Conservation (phyloP, 2,113 vertebrate genomes). For the Calidris pugnax region DNA sequence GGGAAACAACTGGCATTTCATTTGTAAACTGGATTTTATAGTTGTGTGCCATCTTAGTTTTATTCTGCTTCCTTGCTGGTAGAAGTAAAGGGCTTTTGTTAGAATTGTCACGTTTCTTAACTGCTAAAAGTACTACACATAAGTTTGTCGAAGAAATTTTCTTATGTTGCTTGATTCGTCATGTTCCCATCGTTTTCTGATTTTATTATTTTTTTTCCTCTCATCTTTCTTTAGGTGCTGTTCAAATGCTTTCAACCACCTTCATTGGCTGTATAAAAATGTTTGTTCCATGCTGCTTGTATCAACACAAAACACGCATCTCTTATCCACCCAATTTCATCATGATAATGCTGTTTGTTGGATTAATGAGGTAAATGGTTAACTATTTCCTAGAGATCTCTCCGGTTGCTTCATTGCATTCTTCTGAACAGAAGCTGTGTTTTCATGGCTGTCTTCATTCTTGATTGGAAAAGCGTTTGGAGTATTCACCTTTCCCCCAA, state of each 20-base stretch:
- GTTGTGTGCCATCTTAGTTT: background rate
- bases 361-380: constrained; percentile 87
- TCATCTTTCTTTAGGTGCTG: constrained; percentile 77
- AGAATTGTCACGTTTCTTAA: background rate
- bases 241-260: constrained; percentile 97
- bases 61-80: background rate
- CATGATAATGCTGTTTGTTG: constrained; percentile 97
- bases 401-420: background rate
- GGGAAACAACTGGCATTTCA: background rate
- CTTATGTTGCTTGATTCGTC: background rate
- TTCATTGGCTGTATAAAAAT: constrained; percentile 91
- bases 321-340: constrained; percentile 92
- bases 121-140: background rate
- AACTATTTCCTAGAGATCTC: background rate
- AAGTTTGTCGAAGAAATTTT: too few species aligned
- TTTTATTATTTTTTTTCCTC: background rate
- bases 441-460: background rate
- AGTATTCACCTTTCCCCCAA: background rate
- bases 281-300: constrained; percentile 89
- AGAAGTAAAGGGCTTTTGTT: background rate
- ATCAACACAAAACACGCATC: constrained; percentile 88
- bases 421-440: background rate
- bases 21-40: background rate
- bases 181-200: background rate
- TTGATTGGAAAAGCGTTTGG: background rate